phyloP scores from a whole-genome alignment of 2,888 invertebrate genomes.

The Acanthoscelides obtectus region DNA sequence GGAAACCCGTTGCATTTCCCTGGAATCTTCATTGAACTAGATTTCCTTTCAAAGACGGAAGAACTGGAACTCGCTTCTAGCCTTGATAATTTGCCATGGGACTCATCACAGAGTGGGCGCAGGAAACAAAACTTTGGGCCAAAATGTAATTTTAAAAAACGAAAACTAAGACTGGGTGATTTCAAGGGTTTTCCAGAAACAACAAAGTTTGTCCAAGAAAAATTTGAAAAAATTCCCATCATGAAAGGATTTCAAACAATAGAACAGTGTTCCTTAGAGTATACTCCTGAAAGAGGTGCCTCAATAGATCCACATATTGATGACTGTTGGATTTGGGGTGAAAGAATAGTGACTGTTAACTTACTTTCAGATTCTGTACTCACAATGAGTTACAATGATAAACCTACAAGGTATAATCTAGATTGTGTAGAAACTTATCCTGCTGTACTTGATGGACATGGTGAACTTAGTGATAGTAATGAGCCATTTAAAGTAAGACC shows the following conservation, averaged over 20 bases:
- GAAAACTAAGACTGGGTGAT: slow-evolving; percentile 69
- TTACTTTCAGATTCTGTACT: slow-evolving; percentile 76
- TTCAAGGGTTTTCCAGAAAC: slow-evolving; percentile 84
- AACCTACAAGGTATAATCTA: slow-evolving; percentile 58
- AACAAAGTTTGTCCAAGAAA: slow-evolving; percentile 73
- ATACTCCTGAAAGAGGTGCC: slow-evolving; percentile 79
- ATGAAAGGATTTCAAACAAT: slow-evolving; percentile 74
- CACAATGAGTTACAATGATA: slow-evolving; percentile 66
- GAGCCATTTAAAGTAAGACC: slow-evolving; percentile 27
- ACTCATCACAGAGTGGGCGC: slow-evolving; percentile 89
- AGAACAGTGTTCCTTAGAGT: slow-evolving; percentile 95
- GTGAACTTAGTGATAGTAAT: slow-evolving; percentile 32
- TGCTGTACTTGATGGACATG: slow-evolving; percentile 44
- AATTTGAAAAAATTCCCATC: slow-evolving; percentile 58
- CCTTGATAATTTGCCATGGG: slow-evolving; percentile 82
- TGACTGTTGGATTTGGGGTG: slow-evolving; percentile 99
- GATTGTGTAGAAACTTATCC: slow-evolving; percentile 50
- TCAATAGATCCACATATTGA: slow-evolving; percentile 98
- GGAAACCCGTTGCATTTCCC: slow-evolving; percentile 59
- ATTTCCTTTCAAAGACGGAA: slow-evolving; percentile 73
- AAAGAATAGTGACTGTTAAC: slow-evolving; percentile 90
- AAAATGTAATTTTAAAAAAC: slow-evolving; percentile 96
- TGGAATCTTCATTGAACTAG: slow-evolving; percentile 60
- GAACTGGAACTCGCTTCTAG: slow-evolving; percentile 59
- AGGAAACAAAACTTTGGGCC: slow-evolving; percentile 98